These are phyloP conservation scores for Drosophila villosipedis DNA, from an alignment of 2,888 invertebrate genomes.

Conservation along the genomic window DNA sequence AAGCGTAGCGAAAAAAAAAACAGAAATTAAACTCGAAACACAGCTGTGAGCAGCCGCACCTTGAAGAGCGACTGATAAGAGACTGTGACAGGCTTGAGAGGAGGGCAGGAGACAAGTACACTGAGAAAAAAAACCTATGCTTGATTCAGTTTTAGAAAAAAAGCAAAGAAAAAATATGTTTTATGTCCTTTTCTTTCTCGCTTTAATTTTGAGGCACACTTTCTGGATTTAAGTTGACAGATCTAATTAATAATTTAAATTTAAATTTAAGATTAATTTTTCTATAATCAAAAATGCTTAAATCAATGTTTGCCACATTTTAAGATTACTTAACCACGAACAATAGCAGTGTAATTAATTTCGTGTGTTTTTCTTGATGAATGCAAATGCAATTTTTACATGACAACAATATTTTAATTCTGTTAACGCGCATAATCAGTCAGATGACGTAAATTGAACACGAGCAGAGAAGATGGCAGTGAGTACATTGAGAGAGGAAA, in stretches of 20 bases:
- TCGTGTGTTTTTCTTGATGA: constrained; percentile 52
- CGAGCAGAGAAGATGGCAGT: background rate
- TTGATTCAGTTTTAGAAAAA: background rate
- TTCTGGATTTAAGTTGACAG: background rate
- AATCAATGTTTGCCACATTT: background rate
- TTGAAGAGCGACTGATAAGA: constrained; percentile 22
- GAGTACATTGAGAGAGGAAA: background rate
- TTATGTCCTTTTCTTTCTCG: background rate
- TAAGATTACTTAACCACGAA: constrained; percentile 8
- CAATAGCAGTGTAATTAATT: constrained; percentile 70
- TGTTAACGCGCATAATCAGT: constrained; percentile 59
- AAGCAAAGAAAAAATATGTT: background rate
- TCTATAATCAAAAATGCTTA: background rate
- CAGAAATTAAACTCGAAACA: background rate
- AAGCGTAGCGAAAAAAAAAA: constrained; percentile 35
- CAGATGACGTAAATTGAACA: constrained; percentile 37
- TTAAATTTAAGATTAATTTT: background rate
- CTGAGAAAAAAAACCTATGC: background rate
- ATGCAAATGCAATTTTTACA: constrained; percentile 73
- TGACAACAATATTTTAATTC: constrained; percentile 50
- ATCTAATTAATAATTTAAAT: background rate
- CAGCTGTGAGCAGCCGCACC: constrained; percentile 26
- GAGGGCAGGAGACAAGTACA: background rate
- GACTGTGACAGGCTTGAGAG: background rate
- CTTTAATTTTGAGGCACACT: background rate